Conservation (phyloP, 92 coral and sea anemone species). For the Umimayanthus kanabou region DNA sequence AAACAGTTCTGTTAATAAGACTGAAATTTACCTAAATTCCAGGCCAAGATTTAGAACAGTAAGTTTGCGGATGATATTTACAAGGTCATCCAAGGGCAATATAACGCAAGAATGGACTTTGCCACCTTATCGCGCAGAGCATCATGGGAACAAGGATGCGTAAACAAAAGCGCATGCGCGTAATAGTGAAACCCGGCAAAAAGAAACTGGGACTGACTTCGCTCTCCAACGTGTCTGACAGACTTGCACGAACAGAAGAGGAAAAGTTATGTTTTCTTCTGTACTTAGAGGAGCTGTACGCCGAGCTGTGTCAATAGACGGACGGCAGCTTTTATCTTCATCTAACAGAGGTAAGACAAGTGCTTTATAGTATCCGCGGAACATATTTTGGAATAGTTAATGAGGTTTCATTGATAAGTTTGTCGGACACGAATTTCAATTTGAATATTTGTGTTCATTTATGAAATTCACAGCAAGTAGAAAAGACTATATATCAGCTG, state of each 20-base stretch:
- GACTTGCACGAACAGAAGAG: conserved; percentile 27
- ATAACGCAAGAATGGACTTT: conserved; percentile 45
- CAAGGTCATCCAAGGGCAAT: conserved; percentile 38
- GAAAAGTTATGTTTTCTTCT: conserved; percentile 75
- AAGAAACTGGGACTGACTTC: conserved; percentile 37
- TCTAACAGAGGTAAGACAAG: conserved; percentile 55
- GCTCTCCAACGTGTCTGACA: conserved; percentile 42
- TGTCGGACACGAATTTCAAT: not conserved
- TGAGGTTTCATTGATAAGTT: not conserved
- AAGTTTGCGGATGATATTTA: no score
- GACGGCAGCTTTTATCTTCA: conserved; percentile 62
- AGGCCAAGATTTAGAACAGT: no score
- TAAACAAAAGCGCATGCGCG: conserved; percentile 88
- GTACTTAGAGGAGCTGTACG: conserved; percentile 70
- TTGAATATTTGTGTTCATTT: conserved; percentile 1
- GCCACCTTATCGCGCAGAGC: conserved; percentile 46
- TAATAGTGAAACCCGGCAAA: conserved; percentile 44
- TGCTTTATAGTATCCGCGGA: not conserved
- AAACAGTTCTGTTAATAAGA: no score
- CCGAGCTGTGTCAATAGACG: conserved; percentile 58
- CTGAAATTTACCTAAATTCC: no score
- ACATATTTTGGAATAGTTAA: not conserved
- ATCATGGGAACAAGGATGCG: conserved; percentile 69
- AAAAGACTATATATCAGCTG: not conserved
- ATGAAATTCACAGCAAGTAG: not conserved